A percentile compares a stretch with the other conserved stretches of the same genome.
These are phyloP conservation scores for Clupea harengus DNA, from an alignment of 2,113 vertebrate species.

Conservation along the genomic window DNA sequence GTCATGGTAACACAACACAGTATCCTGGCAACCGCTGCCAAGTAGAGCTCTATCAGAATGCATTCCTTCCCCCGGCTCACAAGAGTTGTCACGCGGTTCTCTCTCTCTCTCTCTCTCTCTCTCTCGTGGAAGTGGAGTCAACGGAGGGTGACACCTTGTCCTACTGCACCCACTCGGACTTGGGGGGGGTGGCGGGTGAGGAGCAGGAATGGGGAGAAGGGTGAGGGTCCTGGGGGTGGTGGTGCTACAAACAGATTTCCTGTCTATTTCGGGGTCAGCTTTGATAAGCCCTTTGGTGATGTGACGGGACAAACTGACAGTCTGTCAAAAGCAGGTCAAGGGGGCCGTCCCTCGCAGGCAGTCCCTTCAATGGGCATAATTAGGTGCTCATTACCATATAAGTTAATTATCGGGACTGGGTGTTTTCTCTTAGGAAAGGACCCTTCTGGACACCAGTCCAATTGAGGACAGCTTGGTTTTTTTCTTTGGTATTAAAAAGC, in stretches of 20 bases:
- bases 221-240: background rate
- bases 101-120: background rate
- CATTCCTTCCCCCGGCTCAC: background rate
- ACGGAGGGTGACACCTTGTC: background rate
- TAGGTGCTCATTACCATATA: conserved; percentile 76
- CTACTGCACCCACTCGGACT: background rate
- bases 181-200: background rate
- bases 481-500: conserved; percentile 27
- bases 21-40: background rate
- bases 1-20: conserved; percentile 11
- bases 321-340: conserved; percentile 76
- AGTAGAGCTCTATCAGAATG: background rate
- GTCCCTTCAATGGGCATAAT: conserved; percentile 68
- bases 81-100: background rate
- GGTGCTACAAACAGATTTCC: conserved; percentile 37
- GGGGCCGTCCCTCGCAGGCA: conserved; percentile 62
- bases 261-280: conserved; percentile 71
- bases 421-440: conserved; percentile 76
- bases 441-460: conserved; percentile 73
- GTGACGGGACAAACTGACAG: conserved; percentile 70
- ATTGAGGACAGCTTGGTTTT: conserved; percentile 56
- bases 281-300: conserved; percentile 71
- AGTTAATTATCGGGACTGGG: conserved; percentile 72
- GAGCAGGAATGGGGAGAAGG: background rate
- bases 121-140: background rate